Evolutionary conservation across 2,113 vertebrate genomes (phyloP).

Genomic region (Oncorhynchus tshawytscha): DNA sequence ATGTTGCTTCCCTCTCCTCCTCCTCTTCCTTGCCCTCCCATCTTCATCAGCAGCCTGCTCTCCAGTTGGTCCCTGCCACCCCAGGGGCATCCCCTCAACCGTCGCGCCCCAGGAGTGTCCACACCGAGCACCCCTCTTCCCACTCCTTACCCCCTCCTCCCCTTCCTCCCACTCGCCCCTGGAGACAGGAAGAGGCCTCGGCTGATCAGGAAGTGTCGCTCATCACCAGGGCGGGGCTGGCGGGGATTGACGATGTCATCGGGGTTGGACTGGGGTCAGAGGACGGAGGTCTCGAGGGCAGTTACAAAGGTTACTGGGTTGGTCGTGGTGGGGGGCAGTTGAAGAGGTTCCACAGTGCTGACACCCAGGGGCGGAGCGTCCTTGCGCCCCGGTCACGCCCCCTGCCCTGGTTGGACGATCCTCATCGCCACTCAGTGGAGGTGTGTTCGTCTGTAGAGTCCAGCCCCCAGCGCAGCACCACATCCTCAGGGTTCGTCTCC

Average conservation of each 20-base stretch:
- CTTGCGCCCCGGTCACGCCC: conserved; percentile 78
- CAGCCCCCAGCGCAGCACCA: conserved; percentile 76
- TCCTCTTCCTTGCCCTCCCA: conserved; percentile 37
- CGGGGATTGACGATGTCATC: conserved; percentile 22
- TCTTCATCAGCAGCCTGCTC: conserved; percentile 61
- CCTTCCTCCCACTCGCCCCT: conserved; percentile 62
- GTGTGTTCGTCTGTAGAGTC: conserved; percentile 83
- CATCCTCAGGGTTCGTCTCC: conserved; percentile 84
- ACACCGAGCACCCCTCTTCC: conserved; percentile 72
- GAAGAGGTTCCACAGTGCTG: conserved; percentile 92
- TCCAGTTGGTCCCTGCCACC: conserved; percentile 68
- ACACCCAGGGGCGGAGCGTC: conserved; percentile 79
- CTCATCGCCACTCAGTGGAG: conserved; percentile 90
- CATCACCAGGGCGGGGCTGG: conserved; percentile 68
- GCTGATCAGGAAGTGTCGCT: conserved; percentile 83
- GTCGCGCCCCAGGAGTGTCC: conserved; percentile 72
- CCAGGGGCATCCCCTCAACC: conserved; percentile 74
- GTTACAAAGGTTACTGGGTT: conserved; percentile 1
- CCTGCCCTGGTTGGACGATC: conserved; percentile 88
- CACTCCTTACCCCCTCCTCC: conserved; percentile 59
- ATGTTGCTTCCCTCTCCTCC: conserved; percentile 62
- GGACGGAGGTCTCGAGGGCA: not conserved
- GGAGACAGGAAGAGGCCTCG: conserved; percentile 64
- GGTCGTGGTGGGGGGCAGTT: conserved; percentile 66
- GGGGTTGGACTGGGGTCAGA: not conserved